phyloP scores from a whole-genome alignment of 2,113 vertebrate genomes.

The Dendropsophus ebraccatus region DNA sequence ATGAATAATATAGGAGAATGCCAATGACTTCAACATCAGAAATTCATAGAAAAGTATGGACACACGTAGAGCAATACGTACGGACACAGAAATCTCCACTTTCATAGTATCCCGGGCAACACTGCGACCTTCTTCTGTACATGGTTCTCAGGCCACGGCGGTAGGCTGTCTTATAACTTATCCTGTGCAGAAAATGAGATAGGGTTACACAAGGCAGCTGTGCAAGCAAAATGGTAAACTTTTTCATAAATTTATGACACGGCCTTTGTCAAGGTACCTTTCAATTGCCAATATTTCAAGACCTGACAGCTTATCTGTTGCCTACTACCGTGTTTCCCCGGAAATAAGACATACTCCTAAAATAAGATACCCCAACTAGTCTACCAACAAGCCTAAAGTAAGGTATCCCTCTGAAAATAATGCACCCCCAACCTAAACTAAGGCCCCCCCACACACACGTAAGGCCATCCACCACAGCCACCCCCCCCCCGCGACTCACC shows the following conservation, averaged over 20 bases:
- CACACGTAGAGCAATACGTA: conserved; percentile 72
- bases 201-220: conserved; percentile 60
- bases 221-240: neutral
- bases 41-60: conserved; percentile 20
- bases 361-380: too few species aligned
- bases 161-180: conserved; percentile 98
- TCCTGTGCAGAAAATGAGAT: conserved; percentile 77
- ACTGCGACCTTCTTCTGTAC: conserved; percentile 96
- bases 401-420: too few species aligned
- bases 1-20: conserved; percentile 1
- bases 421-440: too few species aligned
- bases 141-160: conserved; percentile 94
- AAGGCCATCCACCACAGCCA: too few species aligned
- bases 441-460: too few species aligned
- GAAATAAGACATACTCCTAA: too few species aligned
- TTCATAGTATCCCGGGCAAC: conserved; percentile 97
- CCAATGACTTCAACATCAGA: neutral
- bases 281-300: too few species aligned
- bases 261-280: too few species aligned
- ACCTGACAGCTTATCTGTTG: neutral
- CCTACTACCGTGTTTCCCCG: too few species aligned
- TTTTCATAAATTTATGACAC: too few species aligned
- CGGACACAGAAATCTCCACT: conserved; percentile 94
- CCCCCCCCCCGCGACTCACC: too few species aligned
- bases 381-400: too few species aligned